Evolutionary conservation across 92 coral and sea anemone species (phyloP).

Genomic region (Plumapathes pennacea): DNA sequence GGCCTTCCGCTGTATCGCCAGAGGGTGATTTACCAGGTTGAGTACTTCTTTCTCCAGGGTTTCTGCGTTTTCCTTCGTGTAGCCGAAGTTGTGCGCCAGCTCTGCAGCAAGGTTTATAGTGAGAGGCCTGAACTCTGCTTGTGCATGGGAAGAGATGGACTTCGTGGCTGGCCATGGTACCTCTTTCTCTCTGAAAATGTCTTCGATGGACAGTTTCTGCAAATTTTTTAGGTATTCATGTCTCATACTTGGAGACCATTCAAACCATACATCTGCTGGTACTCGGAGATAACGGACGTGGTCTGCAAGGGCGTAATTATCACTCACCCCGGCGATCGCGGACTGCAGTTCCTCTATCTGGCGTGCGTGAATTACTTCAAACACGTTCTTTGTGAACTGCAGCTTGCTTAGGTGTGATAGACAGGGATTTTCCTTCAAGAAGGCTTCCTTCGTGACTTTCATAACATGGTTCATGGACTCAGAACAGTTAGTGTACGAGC

Average conservation of each 20-base stretch:
- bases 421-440: slow-evolving; percentile 3
- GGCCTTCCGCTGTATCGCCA: slow-evolving; percentile 36
- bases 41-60: slow-evolving; percentile 11
- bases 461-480: slow-evolving; percentile 41
- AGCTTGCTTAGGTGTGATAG: slow-evolving; percentile 14
- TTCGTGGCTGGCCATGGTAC: slow-evolving; percentile 28
- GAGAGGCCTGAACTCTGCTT: slow-evolving; percentile 12
- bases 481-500: slow-evolving; percentile 36
- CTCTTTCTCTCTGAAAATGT: slow-evolving; percentile 11
- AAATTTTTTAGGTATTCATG: neutral
- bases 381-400: slow-evolving; percentile 51
- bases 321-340: slow-evolving; percentile 53
- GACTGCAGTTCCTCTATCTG: slow-evolving; percentile 32
- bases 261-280: slow-evolving; percentile 49
- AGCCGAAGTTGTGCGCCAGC: slow-evolving; percentile 9
- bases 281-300: slow-evolving; percentile 19
- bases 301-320: slow-evolving; percentile 51
- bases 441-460: slow-evolving; percentile 1
- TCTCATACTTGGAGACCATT: slow-evolving; percentile 17
- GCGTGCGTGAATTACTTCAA: slow-evolving; percentile 44
- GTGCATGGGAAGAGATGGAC: slow-evolving; percentile 1
- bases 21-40: slow-evolving; percentile 15
- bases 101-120: slow-evolving; percentile 20
- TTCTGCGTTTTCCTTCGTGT: slow-evolving; percentile 11
- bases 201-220: slow-evolving; percentile 16